Evolutionary conservation across 2,797 vertebrate genomes (phyloP).

Genomic region (Cichlasoma orientale): DNA sequence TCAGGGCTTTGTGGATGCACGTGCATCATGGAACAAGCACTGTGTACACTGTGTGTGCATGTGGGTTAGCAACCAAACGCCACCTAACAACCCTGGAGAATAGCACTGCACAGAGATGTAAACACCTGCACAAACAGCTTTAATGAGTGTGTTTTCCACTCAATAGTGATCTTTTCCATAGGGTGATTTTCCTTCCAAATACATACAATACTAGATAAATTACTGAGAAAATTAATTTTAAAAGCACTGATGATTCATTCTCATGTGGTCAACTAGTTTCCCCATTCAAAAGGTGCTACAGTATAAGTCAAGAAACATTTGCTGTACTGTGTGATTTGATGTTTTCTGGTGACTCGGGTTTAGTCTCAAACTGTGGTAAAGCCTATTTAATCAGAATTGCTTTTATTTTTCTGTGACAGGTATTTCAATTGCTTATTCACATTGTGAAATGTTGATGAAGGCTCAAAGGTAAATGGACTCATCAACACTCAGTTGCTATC

Average conservation of each 20-base stretch:
- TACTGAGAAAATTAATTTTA: neutral
- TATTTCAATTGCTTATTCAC: neutral
- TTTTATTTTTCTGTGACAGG: neutral
- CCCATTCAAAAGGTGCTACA: too few relatives aligned
- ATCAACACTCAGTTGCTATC: neutral
- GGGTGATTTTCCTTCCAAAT: conserved; percentile 19
- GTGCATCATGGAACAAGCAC: conserved; percentile 35
- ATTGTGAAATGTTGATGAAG: neutral
- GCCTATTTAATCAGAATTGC: neutral
- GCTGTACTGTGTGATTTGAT: neutral
- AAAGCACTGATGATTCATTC: neutral
- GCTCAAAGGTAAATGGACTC: too few relatives aligned
- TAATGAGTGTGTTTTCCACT: conserved; percentile 69
- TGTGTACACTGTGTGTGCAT: neutral
- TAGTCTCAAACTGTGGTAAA: neutral
- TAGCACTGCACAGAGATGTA: conserved; percentile 6
- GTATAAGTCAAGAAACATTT: neutral
- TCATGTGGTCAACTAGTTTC: neutral
- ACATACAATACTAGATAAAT: neutral
- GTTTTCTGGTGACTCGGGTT: neutral
- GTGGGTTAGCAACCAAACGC: conserved; percentile 45
- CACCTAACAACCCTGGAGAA: conserved; percentile 43
- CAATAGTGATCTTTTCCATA: conserved; percentile 10
- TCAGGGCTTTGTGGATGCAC: conserved; percentile 21
- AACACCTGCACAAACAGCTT: conserved; percentile 28